Percentiles rank a stretch among this genome's conserved stretches.
Conservation (phyloP, 2,797 vertebrate genomes). For the Notamacropus eugenii region DNA sequence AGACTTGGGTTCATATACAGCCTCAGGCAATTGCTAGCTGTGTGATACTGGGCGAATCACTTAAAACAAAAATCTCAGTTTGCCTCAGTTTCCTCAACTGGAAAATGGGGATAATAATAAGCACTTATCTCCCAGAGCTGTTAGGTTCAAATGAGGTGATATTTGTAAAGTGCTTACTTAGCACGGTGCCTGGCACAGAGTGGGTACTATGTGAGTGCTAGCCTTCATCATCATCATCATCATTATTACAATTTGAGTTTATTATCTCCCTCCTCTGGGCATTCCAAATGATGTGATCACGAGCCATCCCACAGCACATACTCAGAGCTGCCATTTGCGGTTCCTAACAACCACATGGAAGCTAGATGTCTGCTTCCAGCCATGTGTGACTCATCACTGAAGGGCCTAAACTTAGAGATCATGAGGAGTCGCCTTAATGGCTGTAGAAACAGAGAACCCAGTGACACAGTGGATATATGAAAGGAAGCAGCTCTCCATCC, state of each 20-base stretch:
- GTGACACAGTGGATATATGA: background rate
- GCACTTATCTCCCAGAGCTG: background rate
- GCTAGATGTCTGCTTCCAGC: background rate
- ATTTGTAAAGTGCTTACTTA: background rate
- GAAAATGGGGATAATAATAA: background rate
- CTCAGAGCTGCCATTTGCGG: background rate
- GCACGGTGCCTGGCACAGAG: background rate
- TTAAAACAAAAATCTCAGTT: background rate
- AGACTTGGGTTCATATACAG: background rate
- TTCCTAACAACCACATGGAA: background rate
- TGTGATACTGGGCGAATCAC: background rate
- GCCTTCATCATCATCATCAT: background rate
- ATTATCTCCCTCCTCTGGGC: background rate
- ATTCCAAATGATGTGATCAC: background rate
- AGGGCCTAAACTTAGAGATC: background rate
- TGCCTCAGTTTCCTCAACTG: background rate
- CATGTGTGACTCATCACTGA: background rate
- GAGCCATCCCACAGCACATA: background rate
- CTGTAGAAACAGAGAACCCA: background rate
- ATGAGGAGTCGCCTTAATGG: background rate
- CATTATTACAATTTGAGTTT: background rate
- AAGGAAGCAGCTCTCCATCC: background rate
- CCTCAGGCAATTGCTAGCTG: background rate
- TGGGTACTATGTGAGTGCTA: background rate
- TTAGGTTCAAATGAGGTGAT: background rate